Percentiles rank a stretch among this genome's conserved stretches.
phyloP scores from a whole-genome alignment of 1,140 invertebrate genomes.

The Zaprionus capensis region DNA sequence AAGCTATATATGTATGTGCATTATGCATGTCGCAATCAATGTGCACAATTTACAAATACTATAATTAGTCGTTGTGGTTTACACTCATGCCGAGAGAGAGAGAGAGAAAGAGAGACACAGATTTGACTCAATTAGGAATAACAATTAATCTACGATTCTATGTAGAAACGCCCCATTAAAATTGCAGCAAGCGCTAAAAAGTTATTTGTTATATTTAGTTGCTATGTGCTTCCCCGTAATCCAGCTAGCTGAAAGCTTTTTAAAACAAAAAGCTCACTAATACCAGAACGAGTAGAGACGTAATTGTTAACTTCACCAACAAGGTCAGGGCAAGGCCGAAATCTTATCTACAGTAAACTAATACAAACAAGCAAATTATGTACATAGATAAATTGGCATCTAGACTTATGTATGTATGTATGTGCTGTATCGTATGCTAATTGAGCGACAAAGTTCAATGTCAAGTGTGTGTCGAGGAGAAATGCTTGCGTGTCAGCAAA shows the following conservation, averaged over 20 bases:
- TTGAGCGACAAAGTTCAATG: conserved; percentile 52
- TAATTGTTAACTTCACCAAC: neutral
- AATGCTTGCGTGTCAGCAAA: conserved; percentile 51
- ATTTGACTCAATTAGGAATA: neutral
- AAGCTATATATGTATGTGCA: neutral
- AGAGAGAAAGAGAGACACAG: neutral
- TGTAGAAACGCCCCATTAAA: conserved; percentile 21
- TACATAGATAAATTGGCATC: neutral
- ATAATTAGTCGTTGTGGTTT: neutral
- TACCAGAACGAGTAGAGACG: neutral
- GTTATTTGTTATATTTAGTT: neutral
- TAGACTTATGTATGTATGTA: neutral
- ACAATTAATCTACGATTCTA: neutral
- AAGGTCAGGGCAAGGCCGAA: conserved; percentile 36
- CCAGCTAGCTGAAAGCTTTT: too few species aligned
- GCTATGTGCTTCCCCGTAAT: too few species aligned
- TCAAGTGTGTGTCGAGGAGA: conserved; percentile 36
- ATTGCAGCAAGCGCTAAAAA: neutral
- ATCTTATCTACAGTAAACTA: conserved; percentile 23
- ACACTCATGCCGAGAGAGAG: neutral
- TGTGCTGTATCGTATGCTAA: conserved; percentile 20
- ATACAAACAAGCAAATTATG: neutral
- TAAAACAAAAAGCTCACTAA: neutral
- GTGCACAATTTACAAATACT: neutral
- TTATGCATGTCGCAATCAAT: conserved; percentile 21